Percentiles rank a stretch among this genome's conserved stretches.
These are phyloP conservation scores for Tamandua tetradactyla DNA, from an alignment of 2,797 vertebrate genomes.

Conservation along the genomic window DNA sequence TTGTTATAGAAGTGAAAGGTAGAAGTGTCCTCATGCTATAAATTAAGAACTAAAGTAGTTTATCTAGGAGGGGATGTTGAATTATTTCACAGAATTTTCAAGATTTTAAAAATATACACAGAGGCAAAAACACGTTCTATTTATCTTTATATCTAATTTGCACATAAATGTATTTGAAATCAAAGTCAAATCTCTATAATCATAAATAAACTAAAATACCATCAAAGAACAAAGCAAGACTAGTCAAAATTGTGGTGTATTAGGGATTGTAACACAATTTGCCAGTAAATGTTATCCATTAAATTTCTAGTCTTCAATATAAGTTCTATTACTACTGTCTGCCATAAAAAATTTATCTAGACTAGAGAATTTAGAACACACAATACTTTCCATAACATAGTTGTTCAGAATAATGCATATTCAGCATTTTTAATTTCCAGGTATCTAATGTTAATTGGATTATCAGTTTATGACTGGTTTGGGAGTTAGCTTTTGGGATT, in stretches of 20 bases:
- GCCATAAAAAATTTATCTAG: neutral
- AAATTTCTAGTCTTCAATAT: neutral
- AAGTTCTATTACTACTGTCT: neutral
- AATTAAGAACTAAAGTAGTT: constrained; percentile 42
- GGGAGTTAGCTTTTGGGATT: constrained; percentile 72
- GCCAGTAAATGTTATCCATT: neutral
- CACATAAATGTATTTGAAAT: constrained; percentile 59
- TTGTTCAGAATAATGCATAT: constrained; percentile 64
- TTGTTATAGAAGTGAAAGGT: neutral
- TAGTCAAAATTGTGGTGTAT: neutral
- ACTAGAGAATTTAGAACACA: neutral
- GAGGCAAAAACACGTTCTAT: neutral
- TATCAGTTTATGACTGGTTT: neutral
- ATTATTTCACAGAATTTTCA: constrained; percentile 19
- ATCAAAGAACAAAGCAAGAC: neutral
- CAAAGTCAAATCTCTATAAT: constrained; percentile 67
- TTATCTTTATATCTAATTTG: neutral
- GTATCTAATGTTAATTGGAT: neutral
- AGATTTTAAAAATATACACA: neutral
- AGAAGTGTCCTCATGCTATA: neutral
- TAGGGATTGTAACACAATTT: constrained; percentile 3
- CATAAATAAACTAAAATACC: constrained; percentile 35
- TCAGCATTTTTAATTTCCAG: neutral
- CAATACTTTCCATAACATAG: neutral
- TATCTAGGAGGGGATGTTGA: neutral